phyloP scores from a whole-genome alignment of 2,113 vertebrate genomes.

The Blennius ocellaris region DNA sequence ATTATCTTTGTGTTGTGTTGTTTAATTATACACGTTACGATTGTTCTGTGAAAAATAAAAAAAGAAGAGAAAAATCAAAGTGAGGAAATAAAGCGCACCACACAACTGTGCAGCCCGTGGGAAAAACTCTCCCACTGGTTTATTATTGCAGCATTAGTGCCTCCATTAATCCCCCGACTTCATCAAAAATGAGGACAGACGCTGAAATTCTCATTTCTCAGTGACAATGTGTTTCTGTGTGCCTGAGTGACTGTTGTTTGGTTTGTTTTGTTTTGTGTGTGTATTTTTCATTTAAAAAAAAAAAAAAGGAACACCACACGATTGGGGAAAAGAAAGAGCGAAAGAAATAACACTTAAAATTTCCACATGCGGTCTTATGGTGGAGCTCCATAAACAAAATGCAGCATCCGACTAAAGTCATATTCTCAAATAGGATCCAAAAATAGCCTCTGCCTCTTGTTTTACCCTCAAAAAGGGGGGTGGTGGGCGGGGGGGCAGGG shows the following conservation, averaged over 20 bases:
- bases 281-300: background rate
- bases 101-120: too few species aligned
- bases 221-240: background rate
- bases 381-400: slow-evolving; percentile 24
- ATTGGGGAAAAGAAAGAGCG: background rate
- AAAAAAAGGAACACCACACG: background rate
- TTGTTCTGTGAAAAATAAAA: too few species aligned
- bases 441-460: slow-evolving; percentile 65
- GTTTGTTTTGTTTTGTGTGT: too few species aligned
- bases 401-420: slow-evolving; percentile 43
- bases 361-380: background rate
- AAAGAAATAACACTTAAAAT: slow-evolving; percentile 1
- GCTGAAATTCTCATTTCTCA: background rate
- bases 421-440: slow-evolving; percentile 70
- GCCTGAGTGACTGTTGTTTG: too few species aligned
- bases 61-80: too few species aligned
- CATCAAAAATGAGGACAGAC: background rate
- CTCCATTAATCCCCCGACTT: background rate
- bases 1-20: too few species aligned
- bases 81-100: too few species aligned
- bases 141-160: background rate
- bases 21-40: too few species aligned
- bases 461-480: slow-evolving; percentile 58
- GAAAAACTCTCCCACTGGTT: too few species aligned
- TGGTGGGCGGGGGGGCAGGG: background rate